Evolutionary conservation across 2,797 vertebrate species (phyloP), one percentile per base, ranked within the genome.

Genomic region (Cephalopachus bancanus): DNA sequence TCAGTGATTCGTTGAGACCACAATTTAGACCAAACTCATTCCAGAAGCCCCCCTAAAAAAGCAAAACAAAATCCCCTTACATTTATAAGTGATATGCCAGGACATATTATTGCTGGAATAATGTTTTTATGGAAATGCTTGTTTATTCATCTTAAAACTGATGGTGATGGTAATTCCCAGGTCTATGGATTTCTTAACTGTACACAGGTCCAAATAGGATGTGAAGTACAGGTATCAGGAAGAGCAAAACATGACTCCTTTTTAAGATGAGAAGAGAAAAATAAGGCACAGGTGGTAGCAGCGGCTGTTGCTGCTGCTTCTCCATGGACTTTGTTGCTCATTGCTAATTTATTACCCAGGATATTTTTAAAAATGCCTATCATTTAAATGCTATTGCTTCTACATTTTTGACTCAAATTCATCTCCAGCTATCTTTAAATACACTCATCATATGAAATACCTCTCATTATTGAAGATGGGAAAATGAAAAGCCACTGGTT

Each of bases 361-460:
- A 55, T 92, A 83, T 53, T 67, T 92, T 89, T 4, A 12, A 3
- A 3, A 97, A 92, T 59, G 24, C 14, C 0, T 67, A 15, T 95
- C 57, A 95, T 83, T 37, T 71, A 69, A 85, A 80, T 60, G 9
- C 62, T 85, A 26, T 44, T 72, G 17, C 83, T 96, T 93, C 57
- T 94, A 51, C 16, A 94, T 76, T 84, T 96, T 81, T 78, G 26
- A 94, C 20, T 88, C 59, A 93, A 91, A 60, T 89, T 83, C 65
- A 94, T 78, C 71, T 76, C 89, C 19, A 62, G 51, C 86, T 71
- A 95, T 3, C 37, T 90, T 94, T 96, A 69, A 62, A 37, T 72
- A 72, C 22, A 93, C 78, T 60, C 59, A 76, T 11, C 51, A 65
- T 14, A 65, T 24, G 74, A 26, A 80, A 5, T 67, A 91, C 69